Evolutionary conservation across 2,797 vertebrate genomes (phyloP).

Genomic region (Halcyon smyrnensis): DNA sequence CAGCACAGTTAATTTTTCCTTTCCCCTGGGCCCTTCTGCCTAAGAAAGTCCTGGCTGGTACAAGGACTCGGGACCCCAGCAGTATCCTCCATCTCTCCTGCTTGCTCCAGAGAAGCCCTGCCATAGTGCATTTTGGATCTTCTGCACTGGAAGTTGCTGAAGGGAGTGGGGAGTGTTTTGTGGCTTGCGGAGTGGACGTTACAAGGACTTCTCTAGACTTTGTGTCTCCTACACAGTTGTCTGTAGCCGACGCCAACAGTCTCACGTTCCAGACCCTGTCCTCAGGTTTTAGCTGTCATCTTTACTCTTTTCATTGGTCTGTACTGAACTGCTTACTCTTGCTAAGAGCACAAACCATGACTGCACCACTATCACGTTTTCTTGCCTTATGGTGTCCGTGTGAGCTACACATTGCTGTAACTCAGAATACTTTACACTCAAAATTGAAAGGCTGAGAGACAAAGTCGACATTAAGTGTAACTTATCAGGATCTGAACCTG

Average conservation of each 20-base stretch:
- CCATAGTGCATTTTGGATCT: not conserved
- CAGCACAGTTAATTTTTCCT: not conserved
- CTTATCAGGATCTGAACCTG: not conserved
- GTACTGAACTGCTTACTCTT: not conserved
- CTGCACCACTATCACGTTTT: not conserved
- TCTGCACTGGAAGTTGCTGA: not conserved
- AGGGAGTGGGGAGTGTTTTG: not conserved
- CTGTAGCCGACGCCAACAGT: constrained; percentile 43
- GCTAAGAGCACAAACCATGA: not conserved
- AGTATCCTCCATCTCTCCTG: not conserved
- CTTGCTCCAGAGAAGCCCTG: not conserved
- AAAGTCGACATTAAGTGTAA: not conserved
- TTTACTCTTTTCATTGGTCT: not conserved
- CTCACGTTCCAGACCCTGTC: constrained; percentile 50
- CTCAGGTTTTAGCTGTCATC: constrained; percentile 37
- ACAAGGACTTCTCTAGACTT: constrained; percentile 23
- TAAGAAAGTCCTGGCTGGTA: not conserved
- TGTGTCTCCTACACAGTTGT: constrained; percentile 58
- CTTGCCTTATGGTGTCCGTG: too few species aligned
- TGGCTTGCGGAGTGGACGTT: constrained; percentile 6
- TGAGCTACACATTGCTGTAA: not conserved
- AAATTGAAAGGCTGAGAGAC: not conserved
- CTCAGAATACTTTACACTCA: not conserved
- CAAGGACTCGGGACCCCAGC: not conserved
- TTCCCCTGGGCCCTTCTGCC: not conserved